These are phyloP conservation scores for Coccyzus lansbergi DNA, from an alignment of 2,797 vertebrate species.

Conservation along the genomic window DNA sequence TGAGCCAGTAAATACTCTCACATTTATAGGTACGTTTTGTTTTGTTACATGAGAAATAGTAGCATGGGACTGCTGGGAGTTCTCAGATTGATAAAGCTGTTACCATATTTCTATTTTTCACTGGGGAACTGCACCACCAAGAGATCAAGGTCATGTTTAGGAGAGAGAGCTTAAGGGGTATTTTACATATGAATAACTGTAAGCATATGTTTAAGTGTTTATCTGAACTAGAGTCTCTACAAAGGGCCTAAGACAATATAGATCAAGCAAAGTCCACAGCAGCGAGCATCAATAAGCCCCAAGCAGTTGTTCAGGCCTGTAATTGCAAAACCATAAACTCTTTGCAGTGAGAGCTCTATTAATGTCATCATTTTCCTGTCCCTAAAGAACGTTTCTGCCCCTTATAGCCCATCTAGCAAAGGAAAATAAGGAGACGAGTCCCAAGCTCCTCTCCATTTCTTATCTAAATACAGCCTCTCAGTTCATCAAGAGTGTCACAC, in stretches of 20 bases:
- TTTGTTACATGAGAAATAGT: conserved; percentile 66
- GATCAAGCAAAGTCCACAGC: not conserved
- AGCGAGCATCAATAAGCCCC: not conserved
- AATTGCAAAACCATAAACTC: not conserved
- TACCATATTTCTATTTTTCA: conserved; percentile 62
- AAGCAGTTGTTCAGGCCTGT: not conserved
- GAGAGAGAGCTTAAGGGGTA: not conserved
- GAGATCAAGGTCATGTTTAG: conserved; percentile 63
- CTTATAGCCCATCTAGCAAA: not conserved
- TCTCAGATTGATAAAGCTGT: conserved; percentile 65
- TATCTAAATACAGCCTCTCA: conserved; percentile 41
- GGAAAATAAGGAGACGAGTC: not conserved
- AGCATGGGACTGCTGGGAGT: conserved; percentile 49
- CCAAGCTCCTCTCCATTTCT: not conserved
- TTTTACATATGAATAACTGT: conserved; percentile 20
- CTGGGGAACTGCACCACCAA: conserved; percentile 51
- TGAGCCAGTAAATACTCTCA: conserved; percentile 66
- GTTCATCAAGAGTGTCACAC: conserved; percentile 48
- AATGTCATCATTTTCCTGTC: not conserved
- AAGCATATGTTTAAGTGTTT: not conserved
- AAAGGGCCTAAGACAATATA: not conserved
- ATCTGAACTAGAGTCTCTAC: not conserved
- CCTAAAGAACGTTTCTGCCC: not conserved
- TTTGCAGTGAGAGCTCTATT: not conserved
- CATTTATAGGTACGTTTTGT: conserved; percentile 63